These are phyloP conservation scores for Ceramica pisi DNA, from an alignment of 2,888 invertebrate genomes.

Conservation along the genomic window DNA sequence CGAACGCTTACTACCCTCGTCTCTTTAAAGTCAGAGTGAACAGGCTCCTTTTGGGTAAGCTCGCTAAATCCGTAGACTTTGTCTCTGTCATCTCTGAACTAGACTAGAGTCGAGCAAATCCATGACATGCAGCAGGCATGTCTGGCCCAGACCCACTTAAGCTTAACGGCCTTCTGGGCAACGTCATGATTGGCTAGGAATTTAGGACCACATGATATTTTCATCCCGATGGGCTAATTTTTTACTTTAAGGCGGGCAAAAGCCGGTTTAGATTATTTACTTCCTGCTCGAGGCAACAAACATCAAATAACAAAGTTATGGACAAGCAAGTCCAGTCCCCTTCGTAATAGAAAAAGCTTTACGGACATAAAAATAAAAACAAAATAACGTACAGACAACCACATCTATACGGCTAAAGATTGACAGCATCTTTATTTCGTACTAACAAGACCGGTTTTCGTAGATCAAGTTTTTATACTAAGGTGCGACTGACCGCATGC, in stretches of 20 bases:
- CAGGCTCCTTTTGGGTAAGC: no score
- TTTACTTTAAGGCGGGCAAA: neutral
- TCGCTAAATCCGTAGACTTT: no score
- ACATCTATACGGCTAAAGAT: neutral
- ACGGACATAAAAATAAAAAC: conserved; percentile 32
- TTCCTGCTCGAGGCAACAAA: neutral
- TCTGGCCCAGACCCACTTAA: no score
- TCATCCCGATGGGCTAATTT: no score
- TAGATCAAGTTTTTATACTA: neutral
- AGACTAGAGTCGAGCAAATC: no score
- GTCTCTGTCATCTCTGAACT: no score
- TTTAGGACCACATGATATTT: no score
- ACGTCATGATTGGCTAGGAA: no score
- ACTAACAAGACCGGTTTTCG: conserved; percentile 9
- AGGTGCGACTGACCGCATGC: neutral
- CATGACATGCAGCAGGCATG: no score
- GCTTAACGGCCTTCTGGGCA: no score
- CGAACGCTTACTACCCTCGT: no score
- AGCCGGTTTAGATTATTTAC: neutral
- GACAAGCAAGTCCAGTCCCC: neutral
- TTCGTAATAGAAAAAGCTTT: conserved; percentile 25
- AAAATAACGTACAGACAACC: neutral
- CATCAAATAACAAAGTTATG: conserved; percentile 18
- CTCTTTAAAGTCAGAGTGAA: no score
- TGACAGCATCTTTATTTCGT: conserved; percentile 9